Evolutionary conservation across 2,113 vertebrate genomes (phyloP).

Genomic region (Pollimyrus isidori): DNA sequence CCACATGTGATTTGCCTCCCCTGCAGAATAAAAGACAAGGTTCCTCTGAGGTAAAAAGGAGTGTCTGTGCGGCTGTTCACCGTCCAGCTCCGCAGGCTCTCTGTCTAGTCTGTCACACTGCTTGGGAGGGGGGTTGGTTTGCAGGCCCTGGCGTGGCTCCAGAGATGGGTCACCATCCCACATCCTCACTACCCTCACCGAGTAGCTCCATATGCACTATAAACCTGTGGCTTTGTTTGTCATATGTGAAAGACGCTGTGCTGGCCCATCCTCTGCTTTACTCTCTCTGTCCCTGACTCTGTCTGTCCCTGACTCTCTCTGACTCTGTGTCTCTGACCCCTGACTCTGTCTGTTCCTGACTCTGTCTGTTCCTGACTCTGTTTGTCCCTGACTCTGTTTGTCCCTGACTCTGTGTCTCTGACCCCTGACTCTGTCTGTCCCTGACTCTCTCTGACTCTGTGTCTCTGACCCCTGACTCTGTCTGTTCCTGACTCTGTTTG

Average conservation of each 20-base stretch:
- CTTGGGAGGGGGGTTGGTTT: background rate
- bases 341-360: no score
- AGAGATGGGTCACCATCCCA: conserved; percentile 33
- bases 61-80: background rate
- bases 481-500: no score
- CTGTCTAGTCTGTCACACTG: background rate
- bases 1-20: background rate
- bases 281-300: no score
- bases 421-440: no score
- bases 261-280: conserved; percentile 49
- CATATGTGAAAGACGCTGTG: conserved; percentile 42
- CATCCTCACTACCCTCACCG: conserved; percentile 46
- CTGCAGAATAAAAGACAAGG: background rate
- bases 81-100: background rate
- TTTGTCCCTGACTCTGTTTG: no score
- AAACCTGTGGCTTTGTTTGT: conserved; percentile 45
- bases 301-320: no score
- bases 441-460: no score
- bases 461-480: no score
- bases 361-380: no score
- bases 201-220: conserved; percentile 36
- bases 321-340: no score
- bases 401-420: no score
- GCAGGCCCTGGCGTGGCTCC: background rate
- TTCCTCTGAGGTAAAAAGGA: background rate